Base-by-base conservation (phyloP, 1,140 invertebrate genomes). In the Psix sp. region DNA sequence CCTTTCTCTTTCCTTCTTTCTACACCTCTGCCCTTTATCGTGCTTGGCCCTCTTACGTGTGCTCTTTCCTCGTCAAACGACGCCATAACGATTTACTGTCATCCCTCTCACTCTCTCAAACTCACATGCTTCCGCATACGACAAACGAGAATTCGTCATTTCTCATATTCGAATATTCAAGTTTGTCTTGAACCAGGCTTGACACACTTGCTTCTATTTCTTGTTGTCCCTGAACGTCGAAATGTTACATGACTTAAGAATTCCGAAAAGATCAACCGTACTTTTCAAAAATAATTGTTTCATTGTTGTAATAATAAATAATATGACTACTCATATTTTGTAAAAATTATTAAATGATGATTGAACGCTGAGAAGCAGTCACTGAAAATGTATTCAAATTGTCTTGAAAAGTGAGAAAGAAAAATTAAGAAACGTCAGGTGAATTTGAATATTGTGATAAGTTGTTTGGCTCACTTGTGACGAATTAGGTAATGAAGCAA, bases 131-230 rank as follows among this genome's bases (percentile, higher is more conserved):
- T 79, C 73, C 75, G 72, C 66, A 84, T 79, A 83, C 80, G 79
- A 78, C 79, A 85, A 87, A 86, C 85, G 84, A 86, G 82, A 78
- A 85, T 83, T 85, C 74, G 72, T 81, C 79, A 80, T 82, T 83
- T 81, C 82, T 82, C 81, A 83, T 84, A 82, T 84, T 83, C 77
- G 78, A 84, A 81, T 74, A 85, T 82, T 85, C 81, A 84, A 84
- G 80, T 86, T 83, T 72, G 79, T 80, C 80, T 75, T 77, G 86
- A 87, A 86, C 80, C 84, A 85, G 83, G 85, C 82, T 81, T 82
- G 63, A 79, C 56, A 74, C 76, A 80, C 77, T 62, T 31, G 46
- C 20, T 31, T 18, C 59, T 35, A 39, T 31, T 49, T 52, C 33
- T 40, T 39, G 43, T 40, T 46, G 46, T 56, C 39, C 60, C 49